Percentiles rank a stretch among this genome's conserved stretches.
These are phyloP conservation scores for Pseudochirops cupreus DNA, from an alignment of 2,797 vertebrate species.

Conservation along the genomic window DNA sequence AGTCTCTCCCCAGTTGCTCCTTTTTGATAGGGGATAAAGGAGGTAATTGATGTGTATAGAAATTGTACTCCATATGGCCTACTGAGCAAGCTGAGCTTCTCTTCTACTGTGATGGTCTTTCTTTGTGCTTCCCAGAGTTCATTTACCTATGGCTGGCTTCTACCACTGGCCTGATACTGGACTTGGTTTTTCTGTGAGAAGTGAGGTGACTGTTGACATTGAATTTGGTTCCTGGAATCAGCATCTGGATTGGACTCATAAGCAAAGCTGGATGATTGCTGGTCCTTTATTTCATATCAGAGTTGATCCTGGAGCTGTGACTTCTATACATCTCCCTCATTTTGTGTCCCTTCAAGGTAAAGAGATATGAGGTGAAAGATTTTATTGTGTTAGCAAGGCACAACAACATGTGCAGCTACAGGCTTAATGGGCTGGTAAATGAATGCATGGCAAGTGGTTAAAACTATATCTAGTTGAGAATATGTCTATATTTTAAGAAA, in stretches of 20 bases:
- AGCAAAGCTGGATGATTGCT: background rate
- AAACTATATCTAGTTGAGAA: background rate
- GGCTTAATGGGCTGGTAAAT: background rate
- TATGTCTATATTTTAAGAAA: background rate
- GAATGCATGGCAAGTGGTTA: background rate
- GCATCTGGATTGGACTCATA: background rate
- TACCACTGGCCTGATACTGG: conserved; percentile 57
- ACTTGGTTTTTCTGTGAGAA: conserved; percentile 64
- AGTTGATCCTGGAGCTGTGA: background rate
- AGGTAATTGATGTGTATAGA: background rate
- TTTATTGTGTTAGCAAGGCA: background rate
- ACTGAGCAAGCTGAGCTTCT: background rate
- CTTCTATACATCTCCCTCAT: conserved; percentile 59
- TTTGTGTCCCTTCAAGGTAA: conserved; percentile 68
- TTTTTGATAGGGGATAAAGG: background rate
- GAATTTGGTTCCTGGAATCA: conserved; percentile 51
- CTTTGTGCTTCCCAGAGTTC: conserved; percentile 40
- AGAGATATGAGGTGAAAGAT: background rate
- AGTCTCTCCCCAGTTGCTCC: background rate
- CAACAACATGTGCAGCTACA: background rate
- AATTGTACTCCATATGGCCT: background rate
- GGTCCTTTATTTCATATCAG: conserved; percentile 71
- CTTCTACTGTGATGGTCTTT: background rate
- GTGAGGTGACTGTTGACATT: conserved; percentile 37
- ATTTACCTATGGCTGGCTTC: background rate